These are phyloP conservation scores for Meteorus cinctellus DNA, from an alignment of 2,888 invertebrate genomes.

Conservation along the genomic window DNA sequence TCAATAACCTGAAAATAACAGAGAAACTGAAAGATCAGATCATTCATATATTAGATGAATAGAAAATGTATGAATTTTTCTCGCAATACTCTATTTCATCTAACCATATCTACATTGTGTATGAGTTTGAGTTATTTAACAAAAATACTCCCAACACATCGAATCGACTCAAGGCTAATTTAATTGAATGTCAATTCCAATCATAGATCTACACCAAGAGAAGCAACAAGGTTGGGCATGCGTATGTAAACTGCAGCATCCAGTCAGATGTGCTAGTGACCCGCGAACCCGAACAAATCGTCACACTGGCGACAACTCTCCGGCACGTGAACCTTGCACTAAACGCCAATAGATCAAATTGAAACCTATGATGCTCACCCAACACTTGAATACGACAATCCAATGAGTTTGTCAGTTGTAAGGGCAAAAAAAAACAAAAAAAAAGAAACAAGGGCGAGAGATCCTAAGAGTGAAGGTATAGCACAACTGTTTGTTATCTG, in stretches of 20 bases:
- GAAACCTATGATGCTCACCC: background rate
- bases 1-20: background rate
- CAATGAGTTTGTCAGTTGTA: background rate
- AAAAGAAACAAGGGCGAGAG: background rate
- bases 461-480: background rate
- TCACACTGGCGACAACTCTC: background rate
- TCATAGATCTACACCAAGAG: slow-evolving; percentile 9
- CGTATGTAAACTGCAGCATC: background rate
- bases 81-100: background rate
- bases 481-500: background rate
- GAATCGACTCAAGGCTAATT: slow-evolving; percentile 17
- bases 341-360: background rate
- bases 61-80: background rate
- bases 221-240: slow-evolving; percentile 12
- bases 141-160: slow-evolving; percentile 8
- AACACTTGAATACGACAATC: background rate
- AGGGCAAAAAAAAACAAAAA: background rate
- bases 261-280: slow-evolving; percentile 14
- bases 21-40: too few relatives aligned
- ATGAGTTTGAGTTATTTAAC: background rate
- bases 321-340: slow-evolving; percentile 23
- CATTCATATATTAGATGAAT: background rate
- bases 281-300: slow-evolving; percentile 5
- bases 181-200: slow-evolving; percentile 22
- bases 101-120: background rate